These are phyloP conservation scores for Palloptera scutellata DNA, from an alignment of 2,888 invertebrate genomes.

Conservation along the genomic window DNA sequence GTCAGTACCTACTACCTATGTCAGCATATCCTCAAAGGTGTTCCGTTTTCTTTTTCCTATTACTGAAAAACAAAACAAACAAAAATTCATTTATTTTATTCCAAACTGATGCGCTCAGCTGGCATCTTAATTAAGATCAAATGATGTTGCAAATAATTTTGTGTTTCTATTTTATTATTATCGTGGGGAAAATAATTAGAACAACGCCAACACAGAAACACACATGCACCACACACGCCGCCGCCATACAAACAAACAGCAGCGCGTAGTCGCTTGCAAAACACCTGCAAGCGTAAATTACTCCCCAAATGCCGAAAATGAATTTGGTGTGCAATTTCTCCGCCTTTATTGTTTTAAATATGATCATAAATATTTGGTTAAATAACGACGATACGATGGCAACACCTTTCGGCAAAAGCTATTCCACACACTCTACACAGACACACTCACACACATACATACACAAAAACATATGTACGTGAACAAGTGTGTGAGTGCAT, in stretches of 20 bases:
- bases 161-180: background rate
- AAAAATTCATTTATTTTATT: background rate
- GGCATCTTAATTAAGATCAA: constrained; percentile 58
- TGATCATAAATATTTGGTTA: background rate
- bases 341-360: background rate
- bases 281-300: too few species aligned
- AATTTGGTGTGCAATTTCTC: background rate
- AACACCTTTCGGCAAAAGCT: background rate
- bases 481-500: background rate
- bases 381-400: background rate
- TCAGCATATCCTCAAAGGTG: too few species aligned
- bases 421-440: background rate
- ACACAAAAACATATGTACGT: background rate
- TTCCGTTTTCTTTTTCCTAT: too few species aligned
- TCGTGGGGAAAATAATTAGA: background rate
- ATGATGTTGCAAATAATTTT: constrained; percentile 54
- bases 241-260: background rate
- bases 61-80: too few species aligned
- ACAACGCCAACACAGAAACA: background rate
- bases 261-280: too few species aligned
- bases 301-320: background rate
- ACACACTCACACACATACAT: background rate
- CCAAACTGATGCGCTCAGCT: constrained; percentile 31
- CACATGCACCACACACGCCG: background rate
- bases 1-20: too few species aligned